Evolutionary conservation across 1,140 invertebrate species (phyloP).

Genomic region (Dinothrombium tinctorium): DNA sequence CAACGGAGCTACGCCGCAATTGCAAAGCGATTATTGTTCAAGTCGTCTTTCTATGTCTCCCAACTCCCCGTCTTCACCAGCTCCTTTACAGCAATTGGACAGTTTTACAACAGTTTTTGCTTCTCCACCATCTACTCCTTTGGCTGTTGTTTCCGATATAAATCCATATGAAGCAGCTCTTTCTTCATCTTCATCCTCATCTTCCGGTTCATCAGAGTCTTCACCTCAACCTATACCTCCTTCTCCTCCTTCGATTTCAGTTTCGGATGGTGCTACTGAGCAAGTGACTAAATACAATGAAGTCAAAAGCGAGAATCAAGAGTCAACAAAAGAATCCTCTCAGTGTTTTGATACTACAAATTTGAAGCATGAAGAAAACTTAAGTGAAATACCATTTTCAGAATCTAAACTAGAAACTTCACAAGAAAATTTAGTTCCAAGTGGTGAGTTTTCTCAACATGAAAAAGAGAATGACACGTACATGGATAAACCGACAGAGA

Average conservation of each 20-base stretch:
- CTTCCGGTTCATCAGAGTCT: constrained; percentile 1
- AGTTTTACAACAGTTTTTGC: constrained; percentile 11
- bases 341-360: no score
- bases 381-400: no score
- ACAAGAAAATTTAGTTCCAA: no score
- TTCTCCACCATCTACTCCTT: constrained; percentile 4
- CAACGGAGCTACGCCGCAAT: not conserved
- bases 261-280: no score
- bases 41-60: not conserved
- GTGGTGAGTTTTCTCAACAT: no score
- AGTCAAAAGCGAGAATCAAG: no score
- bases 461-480: no score
- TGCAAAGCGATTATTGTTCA: not conserved
- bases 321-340: no score
- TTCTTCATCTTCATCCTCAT: not conserved
- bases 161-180: not conserved
- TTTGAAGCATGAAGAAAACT: no score
- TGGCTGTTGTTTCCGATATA: constrained; percentile 4
- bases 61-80: not conserved
- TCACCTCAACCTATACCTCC: constrained; percentile 2
- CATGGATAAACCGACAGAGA: no score
- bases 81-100: constrained; percentile 10
- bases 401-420: no score
- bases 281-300: no score
- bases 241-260: not conserved